Base-by-base conservation (phyloP, 2,113 vertebrate species). In the Setophaga coronata region DNA sequence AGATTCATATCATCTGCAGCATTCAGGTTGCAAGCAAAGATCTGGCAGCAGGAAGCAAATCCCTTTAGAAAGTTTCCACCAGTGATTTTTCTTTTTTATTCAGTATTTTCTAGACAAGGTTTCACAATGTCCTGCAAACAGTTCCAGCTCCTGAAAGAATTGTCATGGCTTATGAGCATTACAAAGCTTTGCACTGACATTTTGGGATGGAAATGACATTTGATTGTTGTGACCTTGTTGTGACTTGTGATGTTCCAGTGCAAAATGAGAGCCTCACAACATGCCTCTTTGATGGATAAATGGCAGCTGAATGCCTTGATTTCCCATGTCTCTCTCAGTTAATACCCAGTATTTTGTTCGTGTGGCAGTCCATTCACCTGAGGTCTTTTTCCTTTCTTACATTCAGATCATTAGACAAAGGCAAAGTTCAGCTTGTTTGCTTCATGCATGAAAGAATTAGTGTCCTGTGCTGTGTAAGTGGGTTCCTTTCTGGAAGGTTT, bases 201-300 rank as follows among this genome's bases (percentile, higher is more conserved):
- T 91, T 96, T 89, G 77, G 65, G 78, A 54, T 84, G 65, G 80
- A 87, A 94, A 64, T 94, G 94, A 84, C 87, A 85, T 96, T 94
- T 94, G 91, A 89, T 87, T 91, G 56, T 71, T 82, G 53, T 94
- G 93, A 95, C 94, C 93, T 95, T 93, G 83, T 72, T 87, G 51
- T 62, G 66, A 53, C 87, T 84, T 94, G 57, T 89, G 93, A 89
- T 96, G 89, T 79, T 87, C 65, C 73, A 56, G 28, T 79, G 67
- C 72, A 84, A 87, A 95, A 89, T 43, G 60, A 89, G 62, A 91
- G 65, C 73, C 45, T 79, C 31, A 25, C 26, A 28, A 91, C 70
- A 79, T 57, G 65, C 1, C 6, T 50, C 65, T 89, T 84, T 79
- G 65, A 82, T 91, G 40, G 36, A 69, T 67, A 91, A 91, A 91